Evolutionary conservation across 2,113 vertebrate genomes (phyloP), one percentile per base, ranked within the genome.

Genomic region (Dermatemys mawii): DNA sequence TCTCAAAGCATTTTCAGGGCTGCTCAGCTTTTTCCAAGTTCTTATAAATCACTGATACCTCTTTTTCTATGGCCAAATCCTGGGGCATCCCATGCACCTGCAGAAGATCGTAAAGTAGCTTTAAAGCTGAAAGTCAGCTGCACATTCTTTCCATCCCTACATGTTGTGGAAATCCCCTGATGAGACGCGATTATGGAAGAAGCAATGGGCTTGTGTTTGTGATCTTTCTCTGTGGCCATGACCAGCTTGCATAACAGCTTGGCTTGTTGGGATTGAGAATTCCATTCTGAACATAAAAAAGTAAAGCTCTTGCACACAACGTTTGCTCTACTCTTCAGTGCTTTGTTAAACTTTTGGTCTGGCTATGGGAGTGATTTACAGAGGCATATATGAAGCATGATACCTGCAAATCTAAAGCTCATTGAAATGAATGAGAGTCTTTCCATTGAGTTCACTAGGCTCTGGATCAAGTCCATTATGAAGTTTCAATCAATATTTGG

Each of bases 401-500:
- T n/a, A 53, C n/a, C 38, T 73, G 35, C 49, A 53, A 17, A n/a
- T 84, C 17, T 80, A 51, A 78, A 86, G n/a, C 51, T 88, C 21
- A 29, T 35, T 70, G 41, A n/a, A 27, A n/a, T 24, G n/a, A 32
- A 10, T 46, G 26, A 2, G 0, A n/a, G 54, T 83, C 55, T 70
- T 88, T 67, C 46, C 86, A 1, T 82, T 84, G 32, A 6, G 6
- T 82, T 3, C 41, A 44, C 4, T 8, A 38, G 84, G 32, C 1
- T 84, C 90, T 2, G 2, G 27, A n/a, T 5, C 88, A n/a, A 16
- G 32, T 35, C 4, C 82, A 79, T 5, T 67, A 26, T 82, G 76
- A 92, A 13, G 22, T 95, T 90, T 92, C 54, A 86, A 17, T 19
- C 78, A 11, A 24, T 57, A 63, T 84, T 10, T 12, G 50, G 55